These are phyloP conservation scores for Crotophaga sulcirostris DNA, from an alignment of 2,113 vertebrate genomes.

Conservation along the genomic window DNA sequence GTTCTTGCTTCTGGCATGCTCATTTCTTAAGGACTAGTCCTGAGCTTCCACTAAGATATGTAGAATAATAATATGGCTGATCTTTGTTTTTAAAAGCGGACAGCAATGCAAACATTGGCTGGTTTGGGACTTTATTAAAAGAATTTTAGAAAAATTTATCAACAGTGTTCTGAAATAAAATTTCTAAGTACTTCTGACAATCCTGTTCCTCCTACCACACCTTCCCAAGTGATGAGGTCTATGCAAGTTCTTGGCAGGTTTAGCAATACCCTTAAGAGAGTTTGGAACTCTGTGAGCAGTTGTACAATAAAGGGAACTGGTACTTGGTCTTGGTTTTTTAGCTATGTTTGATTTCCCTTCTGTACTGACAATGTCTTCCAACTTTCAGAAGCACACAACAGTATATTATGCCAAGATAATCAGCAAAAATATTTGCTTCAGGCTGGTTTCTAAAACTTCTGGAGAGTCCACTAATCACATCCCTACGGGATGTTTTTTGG, in stretches of 20 bases:
- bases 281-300: background rate
- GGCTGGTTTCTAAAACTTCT: background rate
- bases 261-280: background rate
- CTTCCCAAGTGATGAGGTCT: background rate
- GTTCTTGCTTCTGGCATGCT: background rate
- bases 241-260: background rate
- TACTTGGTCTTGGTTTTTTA: background rate
- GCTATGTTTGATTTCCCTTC: background rate
- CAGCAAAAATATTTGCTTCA: background rate
- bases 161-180: background rate
- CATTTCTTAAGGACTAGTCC: background rate
- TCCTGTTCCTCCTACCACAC: rapidly evolving
- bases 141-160: background rate
- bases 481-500: background rate
- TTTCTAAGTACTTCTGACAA: background rate
- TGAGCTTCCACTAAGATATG: background rate
- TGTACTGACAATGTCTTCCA: background rate
- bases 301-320: background rate
- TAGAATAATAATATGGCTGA: background rate
- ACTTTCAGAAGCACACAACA: background rate
- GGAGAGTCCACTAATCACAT: background rate
- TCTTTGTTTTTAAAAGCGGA: background rate
- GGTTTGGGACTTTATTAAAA: background rate
- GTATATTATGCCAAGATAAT: background rate
- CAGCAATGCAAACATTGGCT: background rate